Evolutionary conservation across 92 coral and sea anemone genomes (phyloP).

Genomic region (Porites cylindrica): DNA sequence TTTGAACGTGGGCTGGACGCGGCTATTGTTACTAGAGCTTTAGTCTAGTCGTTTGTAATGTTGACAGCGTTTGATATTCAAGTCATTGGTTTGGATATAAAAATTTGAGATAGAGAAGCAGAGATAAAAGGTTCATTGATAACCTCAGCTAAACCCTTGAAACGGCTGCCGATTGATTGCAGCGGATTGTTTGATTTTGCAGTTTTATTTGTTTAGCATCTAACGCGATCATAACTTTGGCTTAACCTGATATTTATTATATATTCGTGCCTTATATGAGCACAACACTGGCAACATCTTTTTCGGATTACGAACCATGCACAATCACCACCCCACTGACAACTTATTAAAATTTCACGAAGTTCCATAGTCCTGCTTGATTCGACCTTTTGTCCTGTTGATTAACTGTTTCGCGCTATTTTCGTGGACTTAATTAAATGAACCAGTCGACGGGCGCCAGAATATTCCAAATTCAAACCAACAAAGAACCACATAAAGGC

Average conservation of each 20-base stretch:
- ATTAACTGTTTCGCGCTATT: slow-evolving; percentile 34
- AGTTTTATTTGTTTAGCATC: background rate
- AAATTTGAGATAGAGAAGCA: background rate
- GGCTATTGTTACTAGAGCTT: slow-evolving; percentile 1
- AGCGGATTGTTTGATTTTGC: background rate
- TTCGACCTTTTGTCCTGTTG: slow-evolving; percentile 45
- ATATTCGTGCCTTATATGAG: slow-evolving; percentile 11
- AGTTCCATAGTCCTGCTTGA: slow-evolving; percentile 7
- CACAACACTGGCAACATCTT: slow-evolving; percentile 14
- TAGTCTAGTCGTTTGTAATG: background rate
- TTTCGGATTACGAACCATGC: slow-evolving; percentile 12
- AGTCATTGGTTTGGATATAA: background rate
- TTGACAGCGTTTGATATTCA: background rate
- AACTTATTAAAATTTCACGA: slow-evolving; percentile 40
- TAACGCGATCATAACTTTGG: slow-evolving; percentile 15
- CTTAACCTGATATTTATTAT: slow-evolving; percentile 24
- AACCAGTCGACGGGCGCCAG: slow-evolving; percentile 27
- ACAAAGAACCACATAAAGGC: slow-evolving; percentile 8
- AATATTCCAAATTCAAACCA: slow-evolving; percentile 21
- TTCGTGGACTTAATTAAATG: slow-evolving; percentile 40
- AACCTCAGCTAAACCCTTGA: no score
- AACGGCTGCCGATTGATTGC: background rate
- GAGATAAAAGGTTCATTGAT: slow-evolving; percentile 1
- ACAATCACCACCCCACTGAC: slow-evolving; percentile 32
- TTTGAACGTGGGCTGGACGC: slow-evolving; percentile 22